A percentile compares a stretch with the other conserved stretches of the same genome.
phyloP scores from a whole-genome alignment of 2,888 invertebrate genomes.

The Ptychoptera albimana region DNA sequence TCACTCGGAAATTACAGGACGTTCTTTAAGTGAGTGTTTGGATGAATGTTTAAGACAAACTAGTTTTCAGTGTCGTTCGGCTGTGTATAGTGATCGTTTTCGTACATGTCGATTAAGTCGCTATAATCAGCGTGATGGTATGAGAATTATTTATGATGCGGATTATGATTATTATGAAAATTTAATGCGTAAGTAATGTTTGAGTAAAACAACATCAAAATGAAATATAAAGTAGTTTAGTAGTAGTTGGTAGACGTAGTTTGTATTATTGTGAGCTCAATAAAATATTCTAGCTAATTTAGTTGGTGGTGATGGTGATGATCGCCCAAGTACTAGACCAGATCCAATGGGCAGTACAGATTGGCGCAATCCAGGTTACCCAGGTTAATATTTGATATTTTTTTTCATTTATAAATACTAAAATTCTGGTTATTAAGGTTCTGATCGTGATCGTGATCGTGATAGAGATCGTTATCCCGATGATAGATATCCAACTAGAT shows the following conservation, averaged over 20 bases:
- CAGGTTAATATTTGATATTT: conserved; percentile 11
- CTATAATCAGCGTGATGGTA: conserved; percentile 75
- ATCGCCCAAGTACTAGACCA: conserved; percentile 17
- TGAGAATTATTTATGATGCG: conserved; percentile 76
- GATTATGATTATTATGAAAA: conserved; percentile 90
- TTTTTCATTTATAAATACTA: background rate
- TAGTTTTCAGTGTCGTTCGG: conserved; percentile 78
- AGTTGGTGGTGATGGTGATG: conserved; percentile 24
- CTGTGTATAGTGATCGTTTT: conserved; percentile 74
- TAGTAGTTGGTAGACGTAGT: too few relatives aligned
- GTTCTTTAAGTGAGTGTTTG: conserved; percentile 76
- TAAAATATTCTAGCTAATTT: conserved; percentile 25
- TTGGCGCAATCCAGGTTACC: conserved; percentile 16
- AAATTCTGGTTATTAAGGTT: background rate
- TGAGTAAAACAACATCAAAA: background rate
- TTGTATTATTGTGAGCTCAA: too few relatives aligned
- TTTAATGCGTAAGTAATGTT: conserved; percentile 65
- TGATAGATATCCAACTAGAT: conserved; percentile 24
- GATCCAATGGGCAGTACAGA: conserved; percentile 18
- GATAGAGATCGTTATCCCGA: conserved; percentile 31
- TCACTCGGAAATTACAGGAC: conserved; percentile 76
- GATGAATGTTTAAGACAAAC: conserved; percentile 81
- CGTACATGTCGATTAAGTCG: conserved; percentile 70
- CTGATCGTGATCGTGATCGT: conserved; percentile 7
- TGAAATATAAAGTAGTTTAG: too few relatives aligned